Evolutionary conservation across 2,888 invertebrate species (phyloP), one percentile per base, ranked within the genome.

Genomic region (Alentia gelatinosa): DNA sequence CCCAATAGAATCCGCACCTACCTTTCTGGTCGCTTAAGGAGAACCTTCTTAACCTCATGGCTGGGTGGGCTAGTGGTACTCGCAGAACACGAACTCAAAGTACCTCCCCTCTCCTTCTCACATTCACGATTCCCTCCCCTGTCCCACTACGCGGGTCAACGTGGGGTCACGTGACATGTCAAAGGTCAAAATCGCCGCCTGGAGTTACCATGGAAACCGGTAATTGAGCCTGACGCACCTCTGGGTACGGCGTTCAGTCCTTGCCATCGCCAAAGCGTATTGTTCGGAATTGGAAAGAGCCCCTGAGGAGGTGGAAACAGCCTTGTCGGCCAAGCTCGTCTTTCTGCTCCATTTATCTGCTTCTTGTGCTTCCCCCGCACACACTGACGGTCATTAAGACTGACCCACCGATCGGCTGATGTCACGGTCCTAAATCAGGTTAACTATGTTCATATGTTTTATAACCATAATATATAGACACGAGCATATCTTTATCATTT

Each of bases 141-240:
- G 33, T 33, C 74, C 26, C 23, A 4, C 56, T 74, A 33, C 30
- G 26, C n/a, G 37, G 86, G 50, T 30, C 30, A 33, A n/a, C 33
- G 42, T 7, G 23, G 15, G 86, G 86, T 86, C 86, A 86, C 15
- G 86, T 47, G 86, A 50, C 42, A 30, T 26, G 86, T 86, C 86
- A 86, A 26, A 47, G 86, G 86, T n/a, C 50, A 42, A 50, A 26
- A 86, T 47, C 33, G 42, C 86, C 30, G 47, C 47, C 50, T 26
- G 26, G 86, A 1, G 86, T 86, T 86, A 47, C 50, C 86, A 86
- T 86, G 50, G 86, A 19, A 15, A 86, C 86, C 47, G 47, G 86
- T 86, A 86, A 86, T 86, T 42, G 86, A 86, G 86, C 42, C 4
- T 19, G 86, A 47, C 47, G 47, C 86, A 86, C 47, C 86, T 86